phyloP scores from a whole-genome alignment of 2,113 vertebrate species.

The Sterrhoptilus dennistouni region DNA sequence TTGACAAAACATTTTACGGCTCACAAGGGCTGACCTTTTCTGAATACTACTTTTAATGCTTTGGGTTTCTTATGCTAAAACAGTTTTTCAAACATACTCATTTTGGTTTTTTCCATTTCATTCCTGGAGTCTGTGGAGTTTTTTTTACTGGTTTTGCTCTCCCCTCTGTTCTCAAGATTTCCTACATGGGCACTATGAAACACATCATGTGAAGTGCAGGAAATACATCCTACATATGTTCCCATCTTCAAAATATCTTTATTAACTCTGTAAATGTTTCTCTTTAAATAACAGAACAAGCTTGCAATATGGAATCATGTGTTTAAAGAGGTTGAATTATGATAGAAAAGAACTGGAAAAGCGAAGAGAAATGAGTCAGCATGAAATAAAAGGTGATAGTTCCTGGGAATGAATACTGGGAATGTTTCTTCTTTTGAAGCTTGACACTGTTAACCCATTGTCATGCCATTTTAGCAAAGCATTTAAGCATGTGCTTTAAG shows the following conservation, averaged over 20 bases:
- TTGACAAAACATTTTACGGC: neutral
- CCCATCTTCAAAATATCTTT: neutral
- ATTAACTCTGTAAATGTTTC: slow-evolving; percentile 56
- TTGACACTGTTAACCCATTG: neutral
- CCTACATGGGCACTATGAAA: neutral
- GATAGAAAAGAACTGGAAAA: slow-evolving; percentile 98
- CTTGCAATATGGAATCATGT: slow-evolving; percentile 98
- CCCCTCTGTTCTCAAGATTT: neutral
- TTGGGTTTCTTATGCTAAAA: neutral
- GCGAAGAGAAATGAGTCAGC: slow-evolving; percentile 92
- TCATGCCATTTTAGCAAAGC: slow-evolving; percentile 11
- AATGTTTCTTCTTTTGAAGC: slow-evolving; percentile 40
- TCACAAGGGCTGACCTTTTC: neutral
- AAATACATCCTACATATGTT: slow-evolving; percentile 14
- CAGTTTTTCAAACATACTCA: neutral
- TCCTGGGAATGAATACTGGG: neutral
- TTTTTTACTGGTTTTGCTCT: neutral
- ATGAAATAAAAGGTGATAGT: slow-evolving; percentile 93
- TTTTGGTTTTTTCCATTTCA: neutral
- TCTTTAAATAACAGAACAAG: slow-evolving; percentile 86
- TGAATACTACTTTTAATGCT: neutral
- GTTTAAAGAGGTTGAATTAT: slow-evolving; percentile 98
- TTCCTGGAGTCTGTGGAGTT: neutral
- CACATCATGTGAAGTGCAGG: neutral
- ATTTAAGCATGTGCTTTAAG: slow-evolving; percentile 5